Percentiles rank a stretch among this genome's conserved stretches.
These are phyloP conservation scores for Molanna angustata DNA, from an alignment of 2,888 invertebrate species.

Conservation along the genomic window DNA sequence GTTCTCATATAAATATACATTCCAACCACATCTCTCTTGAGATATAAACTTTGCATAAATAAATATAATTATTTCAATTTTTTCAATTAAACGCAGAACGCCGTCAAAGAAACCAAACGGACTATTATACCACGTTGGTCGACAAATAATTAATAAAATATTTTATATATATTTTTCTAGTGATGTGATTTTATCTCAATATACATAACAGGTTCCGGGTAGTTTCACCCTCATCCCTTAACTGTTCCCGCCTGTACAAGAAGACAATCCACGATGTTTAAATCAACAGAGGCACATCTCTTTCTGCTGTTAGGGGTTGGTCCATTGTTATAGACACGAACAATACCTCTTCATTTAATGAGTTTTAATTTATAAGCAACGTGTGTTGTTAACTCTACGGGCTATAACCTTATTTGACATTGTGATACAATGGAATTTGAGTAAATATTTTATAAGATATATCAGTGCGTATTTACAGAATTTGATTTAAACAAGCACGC, in stretches of 20 bases:
- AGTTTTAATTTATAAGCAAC: slow-evolving; percentile 32
- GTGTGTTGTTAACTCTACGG: slow-evolving; percentile 21
- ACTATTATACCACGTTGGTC: too few relatives aligned
- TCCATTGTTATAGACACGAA: slow-evolving; percentile 3
- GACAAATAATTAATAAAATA: too few relatives aligned
- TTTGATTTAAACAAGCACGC: slow-evolving; percentile 11
- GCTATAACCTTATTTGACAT: slow-evolving; percentile 14
- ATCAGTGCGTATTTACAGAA: slow-evolving; percentile 17
- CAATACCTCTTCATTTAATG: slow-evolving; percentile 30
- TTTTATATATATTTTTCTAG: too few relatives aligned
- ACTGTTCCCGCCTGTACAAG: not conserved
- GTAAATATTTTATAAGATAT: slow-evolving; percentile 23
- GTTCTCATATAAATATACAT: too few relatives aligned
- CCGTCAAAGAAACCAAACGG: too few relatives aligned
- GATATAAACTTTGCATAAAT: too few relatives aligned
- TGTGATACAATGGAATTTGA: slow-evolving; percentile 2
- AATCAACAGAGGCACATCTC: slow-evolving; percentile 15
- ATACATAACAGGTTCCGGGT: too few relatives aligned
- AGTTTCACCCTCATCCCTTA: too few relatives aligned
- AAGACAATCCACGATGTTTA: not conserved
- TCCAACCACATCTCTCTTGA: too few relatives aligned
- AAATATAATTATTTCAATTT: too few relatives aligned
- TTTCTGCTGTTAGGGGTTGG: slow-evolving; percentile 15
- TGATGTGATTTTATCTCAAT: too few relatives aligned
- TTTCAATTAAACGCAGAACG: too few relatives aligned